Evolutionary conservation across 2,797 vertebrate species (phyloP).

Genomic region (Podargus strigoides): DNA sequence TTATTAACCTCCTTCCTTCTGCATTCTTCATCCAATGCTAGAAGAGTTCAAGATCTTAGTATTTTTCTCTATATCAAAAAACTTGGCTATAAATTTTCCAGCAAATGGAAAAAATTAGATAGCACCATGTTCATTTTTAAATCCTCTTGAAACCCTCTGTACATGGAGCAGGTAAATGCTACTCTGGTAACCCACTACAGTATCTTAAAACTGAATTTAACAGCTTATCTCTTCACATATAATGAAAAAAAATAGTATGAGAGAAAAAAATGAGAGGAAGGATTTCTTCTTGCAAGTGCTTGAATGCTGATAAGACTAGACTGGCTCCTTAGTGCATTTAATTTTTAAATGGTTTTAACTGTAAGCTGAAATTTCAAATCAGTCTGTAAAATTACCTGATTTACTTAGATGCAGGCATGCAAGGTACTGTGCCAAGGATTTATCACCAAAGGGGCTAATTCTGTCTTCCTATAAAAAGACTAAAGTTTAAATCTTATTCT

Average conservation of each 20-base stretch:
- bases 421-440: neutral
- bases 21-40: neutral
- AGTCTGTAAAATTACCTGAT: neutral
- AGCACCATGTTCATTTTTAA: neutral
- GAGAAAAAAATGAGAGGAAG: neutral
- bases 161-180: neutral
- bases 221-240: neutral
- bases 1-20: neutral
- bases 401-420: neutral
- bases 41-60: neutral
- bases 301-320: neutral
- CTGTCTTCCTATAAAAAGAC: neutral
- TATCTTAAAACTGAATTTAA: neutral
- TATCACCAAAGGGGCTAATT: neutral
- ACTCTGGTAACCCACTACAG: neutral
- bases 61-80: neutral
- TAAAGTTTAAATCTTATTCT: neutral
- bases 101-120: neutral
- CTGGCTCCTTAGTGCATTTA: neutral
- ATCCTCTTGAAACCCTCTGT: neutral
- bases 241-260: neutral
- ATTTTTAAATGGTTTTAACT: neutral
- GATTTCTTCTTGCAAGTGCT: neutral
- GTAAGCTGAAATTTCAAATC: neutral
- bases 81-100: neutral